A percentile compares a stretch with the other conserved stretches of the same genome.
These are phyloP conservation scores for Phymastichus coffea DNA, from an alignment of 1,140 invertebrate genomes.

Conservation along the genomic window DNA sequence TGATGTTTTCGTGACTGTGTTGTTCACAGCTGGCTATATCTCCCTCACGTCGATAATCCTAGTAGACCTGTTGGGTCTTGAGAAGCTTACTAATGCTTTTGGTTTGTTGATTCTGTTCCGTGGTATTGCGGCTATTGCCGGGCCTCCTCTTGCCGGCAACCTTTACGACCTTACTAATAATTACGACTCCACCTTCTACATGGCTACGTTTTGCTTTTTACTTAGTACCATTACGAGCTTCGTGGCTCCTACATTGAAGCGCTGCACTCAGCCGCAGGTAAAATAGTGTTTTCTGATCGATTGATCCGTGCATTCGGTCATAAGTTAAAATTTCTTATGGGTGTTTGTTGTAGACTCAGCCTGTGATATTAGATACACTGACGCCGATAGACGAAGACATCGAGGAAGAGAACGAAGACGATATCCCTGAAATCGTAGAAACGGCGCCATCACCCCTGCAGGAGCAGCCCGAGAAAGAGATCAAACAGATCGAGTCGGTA, in stretches of 20 bases:
- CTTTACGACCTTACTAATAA: constrained; percentile 84
- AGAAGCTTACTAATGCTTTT: constrained; percentile 95
- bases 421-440: constrained; percentile 67
- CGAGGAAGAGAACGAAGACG: constrained; percentile 75
- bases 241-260: constrained; percentile 75
- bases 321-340: not conserved
- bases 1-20: not conserved
- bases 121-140: constrained; percentile 86
- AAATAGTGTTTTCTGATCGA: not conserved
- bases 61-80: constrained; percentile 91
- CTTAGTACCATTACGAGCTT: constrained; percentile 83
- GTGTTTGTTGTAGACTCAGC: constrained; percentile 51
- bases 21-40: constrained; percentile 85
- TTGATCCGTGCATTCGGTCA: not conserved
- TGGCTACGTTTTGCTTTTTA: constrained; percentile 87
- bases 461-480: constrained; percentile 59
- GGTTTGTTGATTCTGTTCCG: constrained; percentile 92
- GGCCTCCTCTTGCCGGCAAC: constrained; percentile 78
- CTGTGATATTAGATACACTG: constrained; percentile 68
- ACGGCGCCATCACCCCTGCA: constrained; percentile 64
- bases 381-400: constrained; percentile 80
- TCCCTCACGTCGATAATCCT: constrained; percentile 97
- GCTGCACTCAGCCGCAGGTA: constrained; percentile 57
- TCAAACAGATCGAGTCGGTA: constrained; percentile 68
- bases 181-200: constrained; percentile 88